Evolutionary conservation across 2,797 vertebrate species (phyloP).

Genomic region (Sebastes miniatus): DNA sequence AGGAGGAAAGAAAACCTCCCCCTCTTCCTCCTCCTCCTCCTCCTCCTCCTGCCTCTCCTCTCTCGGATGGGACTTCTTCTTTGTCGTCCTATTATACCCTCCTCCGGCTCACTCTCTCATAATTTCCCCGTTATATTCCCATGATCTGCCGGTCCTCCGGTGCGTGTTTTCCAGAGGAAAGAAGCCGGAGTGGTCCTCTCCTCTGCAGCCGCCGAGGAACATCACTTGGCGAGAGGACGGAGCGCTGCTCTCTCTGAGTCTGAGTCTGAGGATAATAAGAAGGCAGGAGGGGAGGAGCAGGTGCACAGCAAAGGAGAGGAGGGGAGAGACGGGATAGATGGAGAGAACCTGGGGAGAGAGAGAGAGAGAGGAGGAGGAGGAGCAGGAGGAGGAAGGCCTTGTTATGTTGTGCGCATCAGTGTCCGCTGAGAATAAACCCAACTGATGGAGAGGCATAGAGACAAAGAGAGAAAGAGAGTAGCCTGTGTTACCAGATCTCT

Average conservation of each 20-base stretch:
- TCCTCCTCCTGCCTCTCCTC: constrained; percentile 17
- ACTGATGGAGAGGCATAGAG: constrained; percentile 18
- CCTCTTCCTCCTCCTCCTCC: constrained; percentile 6
- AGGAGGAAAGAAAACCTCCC: background rate
- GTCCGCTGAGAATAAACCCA: constrained; percentile 52
- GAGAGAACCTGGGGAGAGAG: constrained; percentile 23
- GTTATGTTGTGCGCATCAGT: constrained; percentile 44
- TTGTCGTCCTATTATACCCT: constrained; percentile 24
- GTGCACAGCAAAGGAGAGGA: constrained; percentile 51
- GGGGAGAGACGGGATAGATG: constrained; percentile 27
- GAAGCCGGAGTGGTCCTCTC: constrained; percentile 1
- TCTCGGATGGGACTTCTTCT: constrained; percentile 49
- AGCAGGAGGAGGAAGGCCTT: constrained; percentile 10
- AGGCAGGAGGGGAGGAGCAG: constrained; percentile 71
- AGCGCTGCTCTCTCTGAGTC: constrained; percentile 37
- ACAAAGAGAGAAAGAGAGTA: background rate
- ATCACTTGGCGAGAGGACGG: constrained; percentile 58
- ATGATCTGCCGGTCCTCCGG: background rate
- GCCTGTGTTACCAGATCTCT: background rate
- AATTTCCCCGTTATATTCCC: constrained; percentile 48
- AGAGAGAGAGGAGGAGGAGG: background rate
- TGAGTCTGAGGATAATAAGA: constrained; percentile 50
- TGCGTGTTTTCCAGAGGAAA: constrained; percentile 5
- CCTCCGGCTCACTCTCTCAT: constrained; percentile 28
- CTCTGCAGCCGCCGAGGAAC: constrained; percentile 50